Percentiles rank a stretch among this genome's conserved stretches.
phyloP scores from a whole-genome alignment of 2,113 vertebrate species.

The Tachuris rubrigastra region DNA sequence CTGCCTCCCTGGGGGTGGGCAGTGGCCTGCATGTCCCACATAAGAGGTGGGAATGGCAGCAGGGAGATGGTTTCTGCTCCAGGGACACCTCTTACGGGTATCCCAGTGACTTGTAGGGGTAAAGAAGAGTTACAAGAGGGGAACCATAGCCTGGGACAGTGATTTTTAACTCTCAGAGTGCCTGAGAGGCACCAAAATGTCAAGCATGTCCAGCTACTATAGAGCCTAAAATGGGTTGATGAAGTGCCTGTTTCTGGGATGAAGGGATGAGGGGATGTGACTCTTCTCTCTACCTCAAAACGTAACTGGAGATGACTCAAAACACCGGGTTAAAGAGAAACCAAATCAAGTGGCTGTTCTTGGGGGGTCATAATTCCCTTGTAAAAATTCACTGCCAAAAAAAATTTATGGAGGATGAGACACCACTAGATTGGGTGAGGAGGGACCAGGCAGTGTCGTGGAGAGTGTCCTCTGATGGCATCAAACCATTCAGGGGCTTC shows the following conservation, averaged over 20 bases:
- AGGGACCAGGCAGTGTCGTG: neutral
- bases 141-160: neutral
- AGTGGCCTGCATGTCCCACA: rapidly evolving
- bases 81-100: neutral
- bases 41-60: neutral
- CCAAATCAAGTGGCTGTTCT: neutral
- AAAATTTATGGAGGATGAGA: neutral
- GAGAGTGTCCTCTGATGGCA: neutral
- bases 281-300: neutral
- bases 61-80: neutral
- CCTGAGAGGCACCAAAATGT: neutral
- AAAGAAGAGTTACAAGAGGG: neutral
- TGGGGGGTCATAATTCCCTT: neutral
- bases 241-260: neutral
- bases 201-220: neutral
- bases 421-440: neutral
- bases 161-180: neutral
- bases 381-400: neutral
- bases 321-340: neutral
- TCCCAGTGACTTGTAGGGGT: neutral
- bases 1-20: neutral
- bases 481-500: neutral
- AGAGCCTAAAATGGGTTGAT: neutral
- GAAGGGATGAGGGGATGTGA: neutral
- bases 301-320: neutral